phyloP scores from a whole-genome alignment of 2,113 vertebrate genomes.

The Gambusia affinis region DNA sequence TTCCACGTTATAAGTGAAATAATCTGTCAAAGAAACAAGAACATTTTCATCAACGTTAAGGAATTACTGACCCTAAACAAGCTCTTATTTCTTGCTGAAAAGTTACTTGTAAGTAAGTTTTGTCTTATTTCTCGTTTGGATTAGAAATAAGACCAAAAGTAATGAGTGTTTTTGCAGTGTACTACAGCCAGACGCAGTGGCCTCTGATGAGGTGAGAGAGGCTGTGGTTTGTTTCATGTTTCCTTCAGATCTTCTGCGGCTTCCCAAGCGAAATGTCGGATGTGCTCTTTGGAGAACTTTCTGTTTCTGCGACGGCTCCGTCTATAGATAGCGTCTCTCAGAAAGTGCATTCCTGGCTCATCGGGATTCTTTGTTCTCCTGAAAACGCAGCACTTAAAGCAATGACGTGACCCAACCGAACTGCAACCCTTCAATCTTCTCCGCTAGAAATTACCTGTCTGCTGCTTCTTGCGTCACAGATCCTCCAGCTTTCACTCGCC shows the following conservation, averaged over 20 bases:
- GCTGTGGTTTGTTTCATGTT: neutral
- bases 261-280: neutral
- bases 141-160: no score
- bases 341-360: neutral
- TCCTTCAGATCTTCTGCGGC: neutral
- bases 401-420: neutral
- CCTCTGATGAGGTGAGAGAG: neutral
- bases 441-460: conserved; percentile 18
- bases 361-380: neutral
- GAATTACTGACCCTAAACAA: no score
- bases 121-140: no score
- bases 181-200: neutral
- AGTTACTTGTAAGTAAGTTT: no score
- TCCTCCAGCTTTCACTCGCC: conserved; percentile 33
- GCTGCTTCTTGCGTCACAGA: conserved; percentile 31
- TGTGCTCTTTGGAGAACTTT: neutral
- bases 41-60: no score
- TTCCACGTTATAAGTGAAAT: no score
- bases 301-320: neutral
- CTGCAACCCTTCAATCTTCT: neutral
- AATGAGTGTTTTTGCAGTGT: neutral
- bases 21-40: no score
- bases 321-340: neutral
- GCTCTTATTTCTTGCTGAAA: no score
- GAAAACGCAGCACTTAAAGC: neutral